Percentiles rank a stretch among this genome's conserved stretches.
phyloP scores from a whole-genome alignment of 2,797 vertebrate genomes.

The Ispidina picta region DNA sequence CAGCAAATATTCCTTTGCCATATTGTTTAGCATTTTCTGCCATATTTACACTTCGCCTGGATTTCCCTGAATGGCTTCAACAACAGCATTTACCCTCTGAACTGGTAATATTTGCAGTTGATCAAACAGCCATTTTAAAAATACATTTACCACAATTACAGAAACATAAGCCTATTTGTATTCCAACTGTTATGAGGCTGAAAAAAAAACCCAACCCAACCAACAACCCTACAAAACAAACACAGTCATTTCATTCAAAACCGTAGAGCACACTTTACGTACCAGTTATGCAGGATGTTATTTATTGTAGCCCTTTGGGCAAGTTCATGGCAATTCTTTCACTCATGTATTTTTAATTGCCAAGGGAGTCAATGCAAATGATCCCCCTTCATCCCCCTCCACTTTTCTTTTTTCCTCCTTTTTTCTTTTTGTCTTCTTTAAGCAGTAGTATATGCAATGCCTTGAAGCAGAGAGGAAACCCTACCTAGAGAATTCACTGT shows the following conservation, averaged over 20 bases:
- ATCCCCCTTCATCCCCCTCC: neutral
- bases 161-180: conserved; percentile 34
- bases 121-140: conserved; percentile 14
- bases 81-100: conserved; percentile 60
- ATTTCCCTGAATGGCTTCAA: conserved; percentile 46
- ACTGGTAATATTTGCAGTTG: conserved; percentile 43
- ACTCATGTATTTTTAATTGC: conserved; percentile 27
- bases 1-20: conserved; percentile 75
- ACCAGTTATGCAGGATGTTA: conserved; percentile 3
- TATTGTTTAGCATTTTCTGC: conserved; percentile 67
- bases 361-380: neutral
- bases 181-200: neutral
- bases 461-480: neutral
- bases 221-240: conserved; percentile 30
- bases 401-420: neutral
- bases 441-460: neutral
- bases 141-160: conserved; percentile 39
- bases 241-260: conserved; percentile 11
- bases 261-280: neutral
- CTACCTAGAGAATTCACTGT: neutral
- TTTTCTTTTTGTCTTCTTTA: neutral
- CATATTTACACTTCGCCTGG: conserved; percentile 67
- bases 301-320: conserved; percentile 37
- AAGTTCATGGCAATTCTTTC: conserved; percentile 44
- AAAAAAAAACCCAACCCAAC: neutral